A percentile compares a stretch with the other conserved stretches of the same genome.
phyloP scores from a whole-genome alignment of 2,113 vertebrate species.

The Telmatochromis brichardi region DNA sequence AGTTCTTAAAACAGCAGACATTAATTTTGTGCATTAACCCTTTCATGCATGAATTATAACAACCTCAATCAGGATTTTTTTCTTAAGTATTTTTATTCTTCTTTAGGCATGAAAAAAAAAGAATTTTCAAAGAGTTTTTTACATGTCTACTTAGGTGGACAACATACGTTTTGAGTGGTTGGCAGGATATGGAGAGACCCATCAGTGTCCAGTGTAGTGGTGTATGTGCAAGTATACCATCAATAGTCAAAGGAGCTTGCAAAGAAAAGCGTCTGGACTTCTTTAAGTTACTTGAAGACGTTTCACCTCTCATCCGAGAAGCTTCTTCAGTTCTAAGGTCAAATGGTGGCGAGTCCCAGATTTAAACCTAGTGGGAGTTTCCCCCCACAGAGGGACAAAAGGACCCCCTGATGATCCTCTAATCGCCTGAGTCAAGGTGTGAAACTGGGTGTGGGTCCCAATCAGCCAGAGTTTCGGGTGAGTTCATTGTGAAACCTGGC shows the following conservation, averaged over 20 bases:
- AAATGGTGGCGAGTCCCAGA: no score
- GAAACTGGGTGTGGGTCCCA: no score
- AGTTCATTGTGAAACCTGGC: no score
- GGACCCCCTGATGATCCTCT: rapidly evolving
- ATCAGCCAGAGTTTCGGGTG: rapidly evolving
- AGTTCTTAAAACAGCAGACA: background rate
- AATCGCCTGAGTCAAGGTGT: no score
- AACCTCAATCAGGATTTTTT: background rate
- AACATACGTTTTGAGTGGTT: background rate
- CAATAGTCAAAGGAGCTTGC: background rate
- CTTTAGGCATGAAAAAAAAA: rapidly evolving
- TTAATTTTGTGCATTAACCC: background rate
- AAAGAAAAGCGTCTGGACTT: no score
- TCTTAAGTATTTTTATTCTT: background rate
- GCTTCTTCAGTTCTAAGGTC: no score
- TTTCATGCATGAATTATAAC: rapidly evolving
- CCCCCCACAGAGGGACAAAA: no score
- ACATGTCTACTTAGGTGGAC: background rate
- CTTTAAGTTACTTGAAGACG: rapidly evolving
- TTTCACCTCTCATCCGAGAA: no score
- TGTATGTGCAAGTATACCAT: background rate
- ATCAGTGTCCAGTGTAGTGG: background rate
- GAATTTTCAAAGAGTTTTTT: background rate
- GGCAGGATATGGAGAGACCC: background rate
- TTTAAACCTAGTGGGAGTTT: rapidly evolving